Evolutionary conservation across 2,888 invertebrate species (phyloP).

Genomic region (Girardia tigrina): DNA sequence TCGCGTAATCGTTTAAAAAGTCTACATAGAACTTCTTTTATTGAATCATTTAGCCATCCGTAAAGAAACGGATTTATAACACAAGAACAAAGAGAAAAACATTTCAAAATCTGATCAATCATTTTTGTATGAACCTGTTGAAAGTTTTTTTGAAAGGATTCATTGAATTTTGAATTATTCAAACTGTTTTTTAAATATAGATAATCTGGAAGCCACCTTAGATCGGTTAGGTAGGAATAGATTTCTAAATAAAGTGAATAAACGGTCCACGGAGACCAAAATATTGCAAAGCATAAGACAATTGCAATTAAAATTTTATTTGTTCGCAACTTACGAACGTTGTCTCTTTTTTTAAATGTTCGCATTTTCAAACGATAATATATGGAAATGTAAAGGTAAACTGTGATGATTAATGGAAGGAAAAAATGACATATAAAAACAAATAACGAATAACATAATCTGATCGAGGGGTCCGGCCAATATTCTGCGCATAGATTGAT

Average conservation of each 20-base stretch:
- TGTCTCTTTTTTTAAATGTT: constrained; percentile 28
- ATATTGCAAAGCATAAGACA: constrained; percentile 36
- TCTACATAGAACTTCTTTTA: constrained; percentile 28
- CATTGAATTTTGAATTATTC: background rate
- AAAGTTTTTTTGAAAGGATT: background rate
- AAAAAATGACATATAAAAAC: constrained; percentile 32
- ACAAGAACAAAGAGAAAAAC: constrained; percentile 32
- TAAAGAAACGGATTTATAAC: constrained; percentile 35
- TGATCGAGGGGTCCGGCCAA: constrained; percentile 25
- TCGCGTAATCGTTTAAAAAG: background rate
- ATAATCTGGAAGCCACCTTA: background rate
- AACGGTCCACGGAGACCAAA: constrained; percentile 35
- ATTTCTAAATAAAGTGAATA: constrained; percentile 33
- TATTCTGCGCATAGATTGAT: constrained; percentile 32
- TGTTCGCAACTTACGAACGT: constrained; percentile 31
- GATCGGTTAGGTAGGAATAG: background rate
- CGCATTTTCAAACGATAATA: constrained; percentile 32
- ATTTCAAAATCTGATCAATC: constrained; percentile 30
- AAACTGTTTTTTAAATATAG: background rate
- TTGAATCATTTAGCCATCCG: constrained; percentile 36
- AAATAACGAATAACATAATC: constrained; percentile 30
- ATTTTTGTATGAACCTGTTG: constrained; percentile 26
- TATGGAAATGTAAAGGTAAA: constrained; percentile 33
- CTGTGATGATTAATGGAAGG: constrained; percentile 34
- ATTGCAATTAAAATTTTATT: constrained; percentile 36